A percentile compares a stretch with the other conserved stretches of the same genome.
Evolutionary conservation across 2,113 vertebrate species (phyloP).

Genomic region (Elachura formosa): DNA sequence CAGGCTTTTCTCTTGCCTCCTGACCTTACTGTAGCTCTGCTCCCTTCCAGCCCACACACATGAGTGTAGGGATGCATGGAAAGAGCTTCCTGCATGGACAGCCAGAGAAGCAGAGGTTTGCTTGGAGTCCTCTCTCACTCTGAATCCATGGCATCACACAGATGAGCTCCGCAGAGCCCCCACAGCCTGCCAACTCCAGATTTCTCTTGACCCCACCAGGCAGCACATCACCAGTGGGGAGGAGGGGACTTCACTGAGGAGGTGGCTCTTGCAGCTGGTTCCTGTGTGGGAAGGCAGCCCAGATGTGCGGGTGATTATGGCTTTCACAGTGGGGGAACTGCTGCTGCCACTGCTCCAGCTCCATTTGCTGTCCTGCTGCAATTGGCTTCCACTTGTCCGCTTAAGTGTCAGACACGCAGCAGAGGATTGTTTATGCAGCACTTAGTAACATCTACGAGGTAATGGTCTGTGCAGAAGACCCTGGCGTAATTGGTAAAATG

Average conservation of each 20-base stretch:
- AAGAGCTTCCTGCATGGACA: fast-evolving
- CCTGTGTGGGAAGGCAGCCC: not conserved
- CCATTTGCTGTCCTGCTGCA: slow-evolving; percentile 46
- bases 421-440: slow-evolving; percentile 24
- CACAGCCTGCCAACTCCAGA: not conserved
- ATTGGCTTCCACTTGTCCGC: not conserved
- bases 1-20: not conserved
- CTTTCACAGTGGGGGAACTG: not conserved
- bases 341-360: not conserved
- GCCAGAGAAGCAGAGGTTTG: fast-evolving
- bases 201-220: fast-evolving
- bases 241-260: not conserved
- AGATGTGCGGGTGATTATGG: not conserved
- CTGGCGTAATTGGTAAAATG: slow-evolving; percentile 28
- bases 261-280: not conserved
- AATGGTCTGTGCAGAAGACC: slow-evolving; percentile 35
- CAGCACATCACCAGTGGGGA: not conserved
- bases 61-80: fast-evolving
- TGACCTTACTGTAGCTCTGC: not conserved
- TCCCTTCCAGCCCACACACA: fast-evolving
- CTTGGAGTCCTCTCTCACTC: fast-evolving
- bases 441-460: slow-evolving; percentile 43
- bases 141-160: fast-evolving
- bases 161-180: not conserved
- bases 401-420: slow-evolving; percentile 48